Conservation (phyloP, 2,888 invertebrate genomes). For the Phragmatobia fuliginosa region DNA sequence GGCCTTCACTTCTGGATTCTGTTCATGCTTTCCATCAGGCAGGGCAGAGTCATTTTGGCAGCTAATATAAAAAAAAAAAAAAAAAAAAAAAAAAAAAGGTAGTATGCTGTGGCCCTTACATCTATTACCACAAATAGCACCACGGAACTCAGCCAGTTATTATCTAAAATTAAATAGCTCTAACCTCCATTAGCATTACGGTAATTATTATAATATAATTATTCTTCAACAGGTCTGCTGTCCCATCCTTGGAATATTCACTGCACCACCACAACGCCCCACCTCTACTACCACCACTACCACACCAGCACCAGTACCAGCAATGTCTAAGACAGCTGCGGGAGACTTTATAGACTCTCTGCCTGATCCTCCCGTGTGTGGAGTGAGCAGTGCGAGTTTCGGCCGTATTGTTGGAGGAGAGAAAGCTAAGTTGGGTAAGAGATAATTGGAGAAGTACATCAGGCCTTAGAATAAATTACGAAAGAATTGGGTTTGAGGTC, state of each 20-base stretch:
- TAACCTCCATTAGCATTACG: too few relatives aligned
- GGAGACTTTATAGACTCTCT: constrained; percentile 62
- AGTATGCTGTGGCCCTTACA: too few relatives aligned
- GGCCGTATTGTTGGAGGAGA: constrained; percentile 91
- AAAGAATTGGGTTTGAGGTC: too few relatives aligned
- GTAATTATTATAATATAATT: not conserved
- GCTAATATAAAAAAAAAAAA: too few relatives aligned
- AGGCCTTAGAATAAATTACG: too few relatives aligned
- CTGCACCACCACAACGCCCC: constrained; percentile 30
- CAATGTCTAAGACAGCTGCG: constrained; percentile 39
- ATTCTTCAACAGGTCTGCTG: constrained; percentile 70
- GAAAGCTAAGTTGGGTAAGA: constrained; percentile 87
- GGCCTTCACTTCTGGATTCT: too few relatives aligned
- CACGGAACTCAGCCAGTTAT: too few relatives aligned
- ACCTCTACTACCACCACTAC: constrained; percentile 7
- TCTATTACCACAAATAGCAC: too few relatives aligned
- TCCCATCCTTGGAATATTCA: constrained; percentile 60
- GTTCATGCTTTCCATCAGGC: too few relatives aligned
- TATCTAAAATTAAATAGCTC: too few relatives aligned
- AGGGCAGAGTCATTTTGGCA: too few relatives aligned
- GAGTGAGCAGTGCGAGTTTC: constrained; percentile 85
- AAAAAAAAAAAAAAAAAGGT: too few relatives aligned
- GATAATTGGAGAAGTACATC: not conserved
- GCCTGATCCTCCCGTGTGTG: constrained; percentile 87
- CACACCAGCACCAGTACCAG: constrained; percentile 6